Percentiles rank a stretch among this genome's conserved stretches.
phyloP scores from a whole-genome alignment of 2,797 vertebrate genomes.

The Pseudocheirus occidentalis region DNA sequence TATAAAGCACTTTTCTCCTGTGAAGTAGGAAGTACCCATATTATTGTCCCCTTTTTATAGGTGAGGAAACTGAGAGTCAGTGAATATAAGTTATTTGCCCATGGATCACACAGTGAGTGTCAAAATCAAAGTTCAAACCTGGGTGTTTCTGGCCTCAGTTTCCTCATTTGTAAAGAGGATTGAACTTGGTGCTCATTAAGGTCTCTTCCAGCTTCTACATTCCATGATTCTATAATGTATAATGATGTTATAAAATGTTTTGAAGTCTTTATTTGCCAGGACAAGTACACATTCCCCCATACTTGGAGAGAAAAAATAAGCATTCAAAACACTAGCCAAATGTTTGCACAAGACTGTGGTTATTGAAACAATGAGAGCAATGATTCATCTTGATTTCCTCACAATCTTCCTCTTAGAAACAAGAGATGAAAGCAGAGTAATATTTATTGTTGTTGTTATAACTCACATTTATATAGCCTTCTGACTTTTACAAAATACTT shows the following conservation, averaged over 20 bases:
- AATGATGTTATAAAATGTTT: background rate
- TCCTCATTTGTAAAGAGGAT: background rate
- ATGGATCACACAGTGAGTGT: background rate
- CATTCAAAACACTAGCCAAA: background rate
- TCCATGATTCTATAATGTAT: background rate
- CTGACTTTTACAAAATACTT: background rate
- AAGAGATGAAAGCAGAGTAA: background rate
- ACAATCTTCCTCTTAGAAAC: background rate
- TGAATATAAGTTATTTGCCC: background rate
- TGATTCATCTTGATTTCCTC: background rate
- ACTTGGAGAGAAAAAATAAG: background rate
- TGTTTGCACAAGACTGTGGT: background rate
- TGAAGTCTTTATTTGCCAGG: background rate
- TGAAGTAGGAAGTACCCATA: background rate
- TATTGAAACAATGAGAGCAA: background rate
- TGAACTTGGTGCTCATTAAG: background rate
- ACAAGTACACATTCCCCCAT: background rate
- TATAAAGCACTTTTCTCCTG: background rate
- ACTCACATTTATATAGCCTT: background rate
- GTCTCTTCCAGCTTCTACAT: background rate
- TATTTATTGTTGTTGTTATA: background rate
- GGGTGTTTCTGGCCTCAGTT: background rate
- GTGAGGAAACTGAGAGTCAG: background rate
- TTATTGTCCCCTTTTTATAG: background rate
- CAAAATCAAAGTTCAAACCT: background rate